A percentile compares a stretch with the other conserved stretches of the same genome.
phyloP scores from a whole-genome alignment of 2,797 vertebrate species.

The Eleutherodactylus coqui region DNA sequence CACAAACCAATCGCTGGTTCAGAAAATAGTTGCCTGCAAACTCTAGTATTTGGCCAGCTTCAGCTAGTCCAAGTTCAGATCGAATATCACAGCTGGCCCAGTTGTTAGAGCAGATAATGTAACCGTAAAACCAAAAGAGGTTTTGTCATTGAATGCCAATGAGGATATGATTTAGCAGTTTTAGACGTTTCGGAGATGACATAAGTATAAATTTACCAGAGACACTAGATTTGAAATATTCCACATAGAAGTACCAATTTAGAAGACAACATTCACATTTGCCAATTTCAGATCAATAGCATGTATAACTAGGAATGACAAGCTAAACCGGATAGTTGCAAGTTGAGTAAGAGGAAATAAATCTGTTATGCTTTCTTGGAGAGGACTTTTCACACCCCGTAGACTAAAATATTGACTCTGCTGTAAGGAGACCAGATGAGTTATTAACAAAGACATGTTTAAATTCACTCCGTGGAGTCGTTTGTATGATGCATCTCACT shows the following conservation, averaged over 20 bases:
- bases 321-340: slow-evolving; percentile 40
- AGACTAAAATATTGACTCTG: slow-evolving; percentile 59
- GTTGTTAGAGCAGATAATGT: background rate
- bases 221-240: background rate
- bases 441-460: slow-evolving; percentile 60
- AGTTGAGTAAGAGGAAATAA: slow-evolving; percentile 21
- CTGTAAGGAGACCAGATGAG: slow-evolving; percentile 48
- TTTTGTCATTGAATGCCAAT: background rate
- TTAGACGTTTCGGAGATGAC: slow-evolving; percentile 18
- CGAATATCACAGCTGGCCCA: background rate
- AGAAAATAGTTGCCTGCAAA: background rate
- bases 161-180: background rate
- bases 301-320: slow-evolving; percentile 46
- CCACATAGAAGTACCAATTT: background rate
- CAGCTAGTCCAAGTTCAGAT: background rate
- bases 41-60: background rate
- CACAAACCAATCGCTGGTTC: background rate
- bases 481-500: slow-evolving; percentile 55
- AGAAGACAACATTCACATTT: slow-evolving; percentile 29
- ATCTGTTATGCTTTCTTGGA: slow-evolving; percentile 36
- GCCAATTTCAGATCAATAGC: slow-evolving; percentile 45
- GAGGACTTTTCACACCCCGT: slow-evolving; percentile 36
- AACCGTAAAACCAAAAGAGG: background rate
- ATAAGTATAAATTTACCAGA: background rate
- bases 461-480: slow-evolving; percentile 54